Evolutionary conservation across 2,797 vertebrate species (phyloP).

Genomic region (Periparus ater): DNA sequence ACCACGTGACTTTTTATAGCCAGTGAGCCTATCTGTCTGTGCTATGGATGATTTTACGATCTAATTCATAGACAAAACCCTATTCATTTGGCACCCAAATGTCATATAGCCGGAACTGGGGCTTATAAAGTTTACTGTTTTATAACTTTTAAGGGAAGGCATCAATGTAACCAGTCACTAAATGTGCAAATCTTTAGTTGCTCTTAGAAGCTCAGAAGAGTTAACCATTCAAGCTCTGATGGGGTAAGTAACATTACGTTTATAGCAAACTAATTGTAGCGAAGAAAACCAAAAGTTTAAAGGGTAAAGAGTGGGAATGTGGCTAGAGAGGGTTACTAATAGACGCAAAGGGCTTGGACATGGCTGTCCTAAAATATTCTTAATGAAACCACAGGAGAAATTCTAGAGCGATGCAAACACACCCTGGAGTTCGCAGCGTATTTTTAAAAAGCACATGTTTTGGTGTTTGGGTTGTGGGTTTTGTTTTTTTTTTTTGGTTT

Average conservation of each 20-base stretch:
- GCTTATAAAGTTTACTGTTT: constrained; percentile 97
- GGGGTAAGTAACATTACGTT: constrained; percentile 87
- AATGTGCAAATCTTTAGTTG: constrained; percentile 86
- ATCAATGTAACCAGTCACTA: constrained; percentile 83
- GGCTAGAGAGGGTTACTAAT: constrained; percentile 13
- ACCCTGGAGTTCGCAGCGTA: constrained; percentile 28
- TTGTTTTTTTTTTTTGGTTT: background rate
- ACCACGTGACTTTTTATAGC: constrained; percentile 99
- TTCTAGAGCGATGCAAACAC: constrained; percentile 45
- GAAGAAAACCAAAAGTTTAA: constrained; percentile 65
- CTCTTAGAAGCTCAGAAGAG: constrained; percentile 83
- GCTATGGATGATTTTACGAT: constrained; percentile 99
- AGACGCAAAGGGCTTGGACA: constrained; percentile 15
- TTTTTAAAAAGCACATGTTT: constrained; percentile 64
- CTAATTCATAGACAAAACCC: constrained; percentile 99
- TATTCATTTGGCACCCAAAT: constrained; percentile 99
- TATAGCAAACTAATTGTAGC: constrained; percentile 75
- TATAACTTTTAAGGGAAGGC: constrained; percentile 89
- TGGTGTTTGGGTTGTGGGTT: background rate
- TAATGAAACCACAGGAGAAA: constrained; percentile 53
- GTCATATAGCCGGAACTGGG: constrained; percentile 93
- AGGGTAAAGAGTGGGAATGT: constrained; percentile 56
- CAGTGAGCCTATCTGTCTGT: constrained; percentile 99
- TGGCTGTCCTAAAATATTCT: constrained; percentile 30
- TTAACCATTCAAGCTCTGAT: constrained; percentile 81